These are phyloP conservation scores for Eucera pruinosa DNA, from an alignment of 2,888 invertebrate species.

Conservation along the genomic window DNA sequence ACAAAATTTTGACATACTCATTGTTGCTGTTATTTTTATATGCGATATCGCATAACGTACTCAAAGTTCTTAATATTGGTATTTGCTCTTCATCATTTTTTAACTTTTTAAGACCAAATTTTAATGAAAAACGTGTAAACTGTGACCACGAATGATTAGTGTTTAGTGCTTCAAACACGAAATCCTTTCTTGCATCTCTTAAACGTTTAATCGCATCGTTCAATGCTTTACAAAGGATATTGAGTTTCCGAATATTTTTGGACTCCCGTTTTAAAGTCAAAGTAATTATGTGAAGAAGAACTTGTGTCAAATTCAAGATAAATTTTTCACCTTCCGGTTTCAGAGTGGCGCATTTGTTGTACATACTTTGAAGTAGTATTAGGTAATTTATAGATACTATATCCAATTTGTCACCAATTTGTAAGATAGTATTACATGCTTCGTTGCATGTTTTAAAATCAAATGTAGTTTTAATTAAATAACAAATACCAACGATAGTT, in stretches of 20 bases:
- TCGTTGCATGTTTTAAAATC: conserved; percentile 66
- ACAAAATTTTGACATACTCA: conserved; percentile 85
- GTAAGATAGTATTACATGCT: conserved; percentile 73
- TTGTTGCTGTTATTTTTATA: conserved; percentile 86
- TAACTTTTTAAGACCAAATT: conserved; percentile 86
- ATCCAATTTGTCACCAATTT: conserved; percentile 79
- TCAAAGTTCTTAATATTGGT: conserved; percentile 86
- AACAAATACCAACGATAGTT: conserved; percentile 86
- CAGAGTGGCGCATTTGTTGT: conserved; percentile 65
- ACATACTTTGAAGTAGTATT: conserved; percentile 74
- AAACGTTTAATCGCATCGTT: conserved; percentile 66
- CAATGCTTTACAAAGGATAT: conserved; percentile 70
- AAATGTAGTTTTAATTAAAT: conserved; percentile 85
- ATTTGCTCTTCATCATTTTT: conserved; percentile 78
- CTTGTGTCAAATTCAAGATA: conserved; percentile 73
- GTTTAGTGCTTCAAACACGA: conserved; percentile 72
- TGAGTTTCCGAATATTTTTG: conserved; percentile 75
- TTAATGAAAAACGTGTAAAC: conserved; percentile 86
- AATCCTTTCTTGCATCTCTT: conserved; percentile 55
- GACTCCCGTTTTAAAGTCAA: conserved; percentile 78
- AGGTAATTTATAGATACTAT: conserved; percentile 73
- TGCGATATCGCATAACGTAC: conserved; percentile 86
- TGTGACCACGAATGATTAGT: conserved; percentile 80
- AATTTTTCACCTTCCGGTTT: conserved; percentile 53
- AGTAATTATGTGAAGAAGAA: conserved; percentile 77